Evolutionary conservation across 2,888 invertebrate species (phyloP).

Genomic region (Apamea crenata): DNA sequence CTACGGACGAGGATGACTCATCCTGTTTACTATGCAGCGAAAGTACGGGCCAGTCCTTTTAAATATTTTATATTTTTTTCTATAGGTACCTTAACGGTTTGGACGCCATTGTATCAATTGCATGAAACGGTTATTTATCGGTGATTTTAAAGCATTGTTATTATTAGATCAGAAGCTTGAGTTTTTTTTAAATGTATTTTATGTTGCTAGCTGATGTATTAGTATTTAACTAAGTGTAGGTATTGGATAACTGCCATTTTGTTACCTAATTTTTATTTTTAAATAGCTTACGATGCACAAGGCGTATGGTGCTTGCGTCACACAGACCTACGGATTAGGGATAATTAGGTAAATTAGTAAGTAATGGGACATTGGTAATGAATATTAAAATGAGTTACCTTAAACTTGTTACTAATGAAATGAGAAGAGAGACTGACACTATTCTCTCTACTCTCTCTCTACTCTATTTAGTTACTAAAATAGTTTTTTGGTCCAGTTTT

Average conservation of each 20-base stretch:
- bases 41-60: conserved; percentile 67
- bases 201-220: conserved; percentile 2
- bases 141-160: conserved; percentile 2
- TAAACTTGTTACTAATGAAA: background rate
- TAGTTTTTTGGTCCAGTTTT: background rate
- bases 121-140: conserved; percentile 29
- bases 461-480: background rate
- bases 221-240: conserved; percentile 14
- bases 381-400: background rate
- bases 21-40: conserved; percentile 74
- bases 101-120: conserved; percentile 30
- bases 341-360: conserved; percentile 8
- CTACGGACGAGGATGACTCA: conserved; percentile 72
- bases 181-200: conserved; percentile 6
- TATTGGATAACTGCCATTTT: conserved; percentile 47
- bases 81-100: conserved; percentile 50
- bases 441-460: too few species aligned
- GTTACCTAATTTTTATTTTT: conserved; percentile 41
- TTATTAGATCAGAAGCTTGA: background rate
- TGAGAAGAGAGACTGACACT: background rate
- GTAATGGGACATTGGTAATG: background rate
- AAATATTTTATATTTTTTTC: conserved; percentile 53
- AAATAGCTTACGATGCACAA: conserved; percentile 13
- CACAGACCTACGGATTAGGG: background rate
- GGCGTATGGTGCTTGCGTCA: conserved; percentile 13